Conservation (phyloP, 1,140 invertebrate genomes). For the Sminthurides bifidus region DNA sequence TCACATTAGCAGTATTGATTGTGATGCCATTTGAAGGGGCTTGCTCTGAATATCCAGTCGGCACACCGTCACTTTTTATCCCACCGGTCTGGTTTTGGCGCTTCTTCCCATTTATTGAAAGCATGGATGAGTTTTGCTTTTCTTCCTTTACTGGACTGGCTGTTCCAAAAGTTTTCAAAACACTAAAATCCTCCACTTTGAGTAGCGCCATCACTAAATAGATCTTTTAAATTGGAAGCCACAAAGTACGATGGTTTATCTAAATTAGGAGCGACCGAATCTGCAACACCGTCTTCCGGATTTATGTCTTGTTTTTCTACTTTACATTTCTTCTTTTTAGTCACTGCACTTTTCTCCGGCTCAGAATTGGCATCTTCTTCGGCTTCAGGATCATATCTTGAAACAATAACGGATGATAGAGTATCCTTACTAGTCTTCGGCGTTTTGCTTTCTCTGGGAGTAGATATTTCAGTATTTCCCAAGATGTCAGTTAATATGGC, state of each 20-base stretch:
- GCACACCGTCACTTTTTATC: no score
- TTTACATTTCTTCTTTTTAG: background rate
- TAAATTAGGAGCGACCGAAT: background rate
- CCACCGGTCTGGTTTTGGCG: no score
- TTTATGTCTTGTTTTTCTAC: background rate
- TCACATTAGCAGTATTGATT: no score
- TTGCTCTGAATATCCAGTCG: no score
- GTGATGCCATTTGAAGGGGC: no score
- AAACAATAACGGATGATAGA: background rate
- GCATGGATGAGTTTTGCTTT: no score
- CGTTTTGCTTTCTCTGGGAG: background rate
- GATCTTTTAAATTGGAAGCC: constrained; percentile 11
- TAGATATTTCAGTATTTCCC: background rate
- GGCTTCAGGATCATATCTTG: constrained; percentile 12
- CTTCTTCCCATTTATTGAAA: no score
- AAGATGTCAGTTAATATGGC: constrained; percentile 9
- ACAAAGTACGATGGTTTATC: constrained; percentile 5
- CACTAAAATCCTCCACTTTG: background rate
- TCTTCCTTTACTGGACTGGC: no score
- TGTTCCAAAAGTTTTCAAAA: constrained; percentile 12
- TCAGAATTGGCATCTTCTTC: background rate
- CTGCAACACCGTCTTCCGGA: background rate
- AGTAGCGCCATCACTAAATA: constrained; percentile 5
- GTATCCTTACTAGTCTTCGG: no score
- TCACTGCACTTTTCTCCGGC: no score